Base-by-base conservation (phyloP, 2,113 vertebrate species). In the Scopus umbretta region DNA sequence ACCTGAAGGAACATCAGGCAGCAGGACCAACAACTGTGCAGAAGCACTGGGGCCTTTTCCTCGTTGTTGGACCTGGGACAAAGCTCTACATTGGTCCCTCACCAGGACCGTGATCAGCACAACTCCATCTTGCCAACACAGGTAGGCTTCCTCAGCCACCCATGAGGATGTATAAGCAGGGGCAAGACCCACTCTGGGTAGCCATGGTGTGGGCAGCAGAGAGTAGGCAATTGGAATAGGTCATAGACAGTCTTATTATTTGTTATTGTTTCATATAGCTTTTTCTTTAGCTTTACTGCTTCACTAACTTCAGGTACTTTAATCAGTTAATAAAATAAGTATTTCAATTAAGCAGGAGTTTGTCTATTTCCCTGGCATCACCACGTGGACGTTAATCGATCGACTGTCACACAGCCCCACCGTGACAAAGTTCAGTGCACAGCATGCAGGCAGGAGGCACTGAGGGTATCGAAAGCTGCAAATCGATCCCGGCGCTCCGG, bases 331-430 rank as follows among this genome's bases (percentile, higher is more conserved):
- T 36, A 26, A 52, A 70, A n/a, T 26, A 63, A 76, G 19, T 19
- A 42, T 82, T 93, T 71, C 47, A 71, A 20, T 68, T 43, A 59
- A 47, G 20, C 5, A 2, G 58, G 13, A 14, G 23, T 17, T 63
- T 34, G 20, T 47, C 40, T 52, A 3, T 34, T 16, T 14, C 38
- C 5, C 8, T 27, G 55, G 76, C 80, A 61, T 5, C 2, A 1
- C 45, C 76, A 36, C 80, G 53, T 0, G 2, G 61, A 9, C 3
- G 0, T 20, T 9, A 40, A 74, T 50, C 1, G 0, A 63, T 11
- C 0, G 1, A 15, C 84, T 63, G 80, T 25, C 65, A 27, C 65
- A 27, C 63, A 11, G 26, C 36, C 26, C 30, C 0, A 3, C 52
- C 0, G 1, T 9, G 52, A 79, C 78, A 42, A 11, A 42, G 38